Evolutionary conservation across 2,113 vertebrate genomes (phyloP).

Genomic region (Paradoxurus hermaphroditus): DNA sequence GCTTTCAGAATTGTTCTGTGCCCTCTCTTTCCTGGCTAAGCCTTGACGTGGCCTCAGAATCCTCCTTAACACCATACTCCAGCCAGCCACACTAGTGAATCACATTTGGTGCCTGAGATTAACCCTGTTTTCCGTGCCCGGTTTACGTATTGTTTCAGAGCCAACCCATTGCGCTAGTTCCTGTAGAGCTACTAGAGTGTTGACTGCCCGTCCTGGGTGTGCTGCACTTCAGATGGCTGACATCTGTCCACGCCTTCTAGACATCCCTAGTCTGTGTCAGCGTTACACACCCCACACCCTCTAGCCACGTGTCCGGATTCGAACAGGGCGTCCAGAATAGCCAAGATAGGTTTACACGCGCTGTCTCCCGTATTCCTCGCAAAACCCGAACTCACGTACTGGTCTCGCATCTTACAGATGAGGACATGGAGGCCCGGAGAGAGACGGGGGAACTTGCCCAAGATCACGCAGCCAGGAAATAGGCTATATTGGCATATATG

Average conservation of each 20-base stretch:
- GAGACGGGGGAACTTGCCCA: not conserved
- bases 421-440: not conserved
- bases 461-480: not conserved
- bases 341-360: fast-evolving
- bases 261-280: not conserved
- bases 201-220: not conserved
- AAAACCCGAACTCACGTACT: fast-evolving
- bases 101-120: not conserved
- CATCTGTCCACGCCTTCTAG: not conserved
- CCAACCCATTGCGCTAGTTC: not conserved
- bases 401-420: not conserved
- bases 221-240: not conserved
- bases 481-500: fast-evolving
- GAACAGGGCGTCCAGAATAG: not conserved
- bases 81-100: fast-evolving
- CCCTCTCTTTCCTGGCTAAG: not conserved
- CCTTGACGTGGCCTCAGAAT: not conserved
- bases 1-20: not conserved
- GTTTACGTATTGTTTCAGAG: not conserved
- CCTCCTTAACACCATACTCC: not conserved
- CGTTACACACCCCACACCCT: not conserved
- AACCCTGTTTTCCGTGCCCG: not conserved
- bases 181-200: not conserved
- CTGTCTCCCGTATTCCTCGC: fast-evolving
- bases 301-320: fast-evolving